phyloP scores from a whole-genome alignment of 2,113 vertebrate genomes.

The Sciurus niger region DNA sequence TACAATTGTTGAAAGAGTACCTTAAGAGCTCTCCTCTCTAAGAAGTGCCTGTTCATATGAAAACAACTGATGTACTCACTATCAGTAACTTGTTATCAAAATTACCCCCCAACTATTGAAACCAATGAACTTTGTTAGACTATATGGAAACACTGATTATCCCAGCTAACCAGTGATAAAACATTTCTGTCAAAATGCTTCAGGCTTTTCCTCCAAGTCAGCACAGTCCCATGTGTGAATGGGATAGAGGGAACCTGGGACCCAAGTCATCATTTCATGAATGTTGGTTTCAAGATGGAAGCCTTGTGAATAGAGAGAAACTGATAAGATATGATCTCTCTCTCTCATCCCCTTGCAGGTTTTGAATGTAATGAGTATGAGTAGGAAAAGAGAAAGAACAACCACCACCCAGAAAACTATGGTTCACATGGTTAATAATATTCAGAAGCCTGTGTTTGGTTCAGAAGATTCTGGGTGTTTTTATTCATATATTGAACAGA shows the following conservation, averaged over 20 bases:
- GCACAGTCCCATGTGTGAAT: background rate
- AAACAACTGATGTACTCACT: background rate
- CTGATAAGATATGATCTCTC: background rate
- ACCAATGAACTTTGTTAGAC: background rate
- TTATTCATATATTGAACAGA: slow-evolving; percentile 67
- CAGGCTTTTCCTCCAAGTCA: background rate
- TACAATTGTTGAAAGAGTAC: slow-evolving; percentile 36
- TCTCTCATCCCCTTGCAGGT: background rate
- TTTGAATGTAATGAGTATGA: background rate
- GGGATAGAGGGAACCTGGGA: background rate
- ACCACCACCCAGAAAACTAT: background rate
- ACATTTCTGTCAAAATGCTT: background rate
- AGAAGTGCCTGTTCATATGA: slow-evolving; percentile 1
- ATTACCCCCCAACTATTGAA: background rate
- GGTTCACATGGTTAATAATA: slow-evolving; percentile 35
- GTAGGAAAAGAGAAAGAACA: background rate
- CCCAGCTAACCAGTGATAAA: background rate
- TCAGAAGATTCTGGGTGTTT: slow-evolving; percentile 47
- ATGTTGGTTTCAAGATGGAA: background rate
- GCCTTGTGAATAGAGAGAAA: background rate
- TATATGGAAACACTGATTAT: background rate
- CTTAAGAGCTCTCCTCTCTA: background rate
- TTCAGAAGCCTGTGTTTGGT: slow-evolving; percentile 54
- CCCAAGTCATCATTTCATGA: background rate
- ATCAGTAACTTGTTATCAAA: background rate